Evolutionary conservation across 2,113 vertebrate genomes (phyloP), one percentile per base, ranked within the genome.

Genomic region (Emberiza fucata): DNA sequence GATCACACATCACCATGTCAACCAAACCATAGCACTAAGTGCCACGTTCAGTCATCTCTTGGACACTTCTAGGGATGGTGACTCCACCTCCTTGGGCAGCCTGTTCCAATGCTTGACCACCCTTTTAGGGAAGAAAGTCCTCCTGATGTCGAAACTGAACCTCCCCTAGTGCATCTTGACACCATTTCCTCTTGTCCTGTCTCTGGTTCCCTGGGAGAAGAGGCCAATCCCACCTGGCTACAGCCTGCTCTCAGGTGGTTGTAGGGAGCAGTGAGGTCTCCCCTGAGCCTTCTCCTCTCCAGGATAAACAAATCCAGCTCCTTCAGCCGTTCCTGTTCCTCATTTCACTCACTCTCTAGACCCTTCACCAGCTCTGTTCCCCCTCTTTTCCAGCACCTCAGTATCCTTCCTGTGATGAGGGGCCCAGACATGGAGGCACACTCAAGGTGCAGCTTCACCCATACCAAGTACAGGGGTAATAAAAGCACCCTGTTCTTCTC

Each of bases 381-480:
- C n/a, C 29, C 29, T 29, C 56, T 47, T n/a, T 63, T 48, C 48
- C 13, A 40, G 29, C 40, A 70, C 19, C 29, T 70, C 56, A 54
- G 5, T 21, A 23, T 63, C 22, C 33, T 87, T 54, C 48, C 17
- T 63, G 28, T 54, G n/a, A 23, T 24, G n/a, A n/a, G n/a, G 13
- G 25, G 9, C 29, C 48, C 40, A 71, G 75, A 79, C 44, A 35
- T 56, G 48, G 44, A 60, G 31, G 37, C 4, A 2, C 33, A 14
- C 12, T 18, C 0, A 0, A 63, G 8, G 20, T 47, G n/a, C 2
- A 1, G 14, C 42, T 48, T 71, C 65, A 56, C 48, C 48, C 25
- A 25, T 79, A 24, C 56, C 15, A n/a, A n/a, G 40, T 21, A 29
- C 35, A 47, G 39, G 8, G 19, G 8, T 33, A 54, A 47, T 29